Conservation (phyloP, 2,888 invertebrate species). For the Pteria penguin region DNA sequence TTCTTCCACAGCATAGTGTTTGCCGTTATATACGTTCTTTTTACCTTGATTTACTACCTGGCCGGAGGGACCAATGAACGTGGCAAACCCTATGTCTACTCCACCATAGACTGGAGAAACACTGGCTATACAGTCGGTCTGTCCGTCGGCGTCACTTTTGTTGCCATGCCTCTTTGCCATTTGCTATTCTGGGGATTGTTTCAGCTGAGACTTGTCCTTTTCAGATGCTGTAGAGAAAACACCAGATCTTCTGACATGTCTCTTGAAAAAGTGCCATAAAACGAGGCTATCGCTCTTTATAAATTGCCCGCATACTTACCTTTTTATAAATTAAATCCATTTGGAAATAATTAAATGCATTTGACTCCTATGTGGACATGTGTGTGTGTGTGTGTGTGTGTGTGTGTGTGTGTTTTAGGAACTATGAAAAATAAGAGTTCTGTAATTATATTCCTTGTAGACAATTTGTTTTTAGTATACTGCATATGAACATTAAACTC, state of each 20-base stretch:
- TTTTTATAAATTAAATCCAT: too few relatives aligned
- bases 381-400: too few relatives aligned
- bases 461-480: too few relatives aligned
- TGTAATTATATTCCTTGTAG: too few relatives aligned
- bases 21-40: conserved; percentile 47
- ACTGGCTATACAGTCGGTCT: conserved; percentile 20
- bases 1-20: conserved; percentile 60
- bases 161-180: conserved; percentile 37
- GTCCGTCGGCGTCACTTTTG: conserved; percentile 28
- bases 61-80: conserved; percentile 53
- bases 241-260: background rate
- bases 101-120: conserved; percentile 50
- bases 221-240: background rate
- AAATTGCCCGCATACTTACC: too few relatives aligned
- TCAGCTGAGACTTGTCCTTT: background rate
- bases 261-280: background rate
- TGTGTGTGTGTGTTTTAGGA: too few relatives aligned
- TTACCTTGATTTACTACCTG: conserved; percentile 49
- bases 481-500: too few relatives aligned
- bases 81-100: conserved; percentile 50
- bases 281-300: too few relatives aligned
- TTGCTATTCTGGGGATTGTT: background rate
- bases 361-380: too few relatives aligned
- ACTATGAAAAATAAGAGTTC: too few relatives aligned
- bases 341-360: too few relatives aligned